These are phyloP conservation scores for Manacus vitellinus DNA, from an alignment of 2,113 vertebrate genomes.

Conservation along the genomic window DNA sequence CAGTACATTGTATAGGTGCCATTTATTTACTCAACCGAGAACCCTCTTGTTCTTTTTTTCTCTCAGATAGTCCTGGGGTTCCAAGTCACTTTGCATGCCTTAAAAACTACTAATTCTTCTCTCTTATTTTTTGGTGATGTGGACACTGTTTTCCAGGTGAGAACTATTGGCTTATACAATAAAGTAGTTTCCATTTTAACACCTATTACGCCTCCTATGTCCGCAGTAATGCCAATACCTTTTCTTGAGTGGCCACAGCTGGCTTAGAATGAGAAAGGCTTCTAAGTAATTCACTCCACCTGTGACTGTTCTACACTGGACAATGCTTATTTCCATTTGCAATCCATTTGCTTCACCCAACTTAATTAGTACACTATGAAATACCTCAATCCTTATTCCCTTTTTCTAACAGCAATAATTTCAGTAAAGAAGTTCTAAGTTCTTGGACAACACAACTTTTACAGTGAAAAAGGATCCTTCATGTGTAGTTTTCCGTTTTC, in stretches of 20 bases:
- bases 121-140: not conserved
- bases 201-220: not conserved
- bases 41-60: not conserved
- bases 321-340: not conserved
- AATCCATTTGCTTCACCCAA: not conserved
- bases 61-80: not conserved
- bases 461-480: not conserved
- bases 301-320: not conserved
- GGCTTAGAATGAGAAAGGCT: not conserved
- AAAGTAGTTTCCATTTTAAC: not conserved
- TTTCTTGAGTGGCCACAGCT: not conserved
- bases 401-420: not conserved
- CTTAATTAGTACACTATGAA: not conserved
- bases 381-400: not conserved
- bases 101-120: not conserved
- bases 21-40: not conserved
- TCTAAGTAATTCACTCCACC: not conserved
- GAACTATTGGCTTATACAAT: not conserved
- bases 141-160: not conserved
- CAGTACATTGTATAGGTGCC: not conserved
- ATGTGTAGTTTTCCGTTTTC: not conserved
- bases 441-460: not conserved
- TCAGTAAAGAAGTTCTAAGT: not conserved
- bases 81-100: not conserved
- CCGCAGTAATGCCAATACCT: not conserved